phyloP scores from a whole-genome alignment of 2,888 invertebrate species.

The Troglohyphantes excavatus region DNA sequence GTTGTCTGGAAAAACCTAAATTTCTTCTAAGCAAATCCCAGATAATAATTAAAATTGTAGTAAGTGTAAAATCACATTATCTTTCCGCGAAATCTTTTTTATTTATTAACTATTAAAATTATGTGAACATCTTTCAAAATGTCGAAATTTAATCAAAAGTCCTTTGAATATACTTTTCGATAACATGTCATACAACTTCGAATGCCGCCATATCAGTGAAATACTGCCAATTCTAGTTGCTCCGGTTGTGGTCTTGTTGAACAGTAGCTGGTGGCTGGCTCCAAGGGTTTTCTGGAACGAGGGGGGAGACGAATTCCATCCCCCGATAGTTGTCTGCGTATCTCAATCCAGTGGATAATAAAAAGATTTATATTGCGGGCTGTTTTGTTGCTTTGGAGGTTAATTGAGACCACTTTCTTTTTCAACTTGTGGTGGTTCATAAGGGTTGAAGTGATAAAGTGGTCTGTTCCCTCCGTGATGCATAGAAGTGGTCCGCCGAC shows the following conservation, averaged over 20 bases:
- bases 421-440: neutral
- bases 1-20: no score
- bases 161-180: no score
- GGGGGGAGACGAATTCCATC: neutral
- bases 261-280: neutral
- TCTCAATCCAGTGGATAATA: neutral
- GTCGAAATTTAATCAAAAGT: no score
- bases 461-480: neutral
- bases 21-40: no score
- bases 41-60: no score
- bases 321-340: neutral
- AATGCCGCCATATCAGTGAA: no score
- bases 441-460: neutral
- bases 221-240: neutral
- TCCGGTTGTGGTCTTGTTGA: neutral
- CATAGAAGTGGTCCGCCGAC: no score
- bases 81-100: no score
- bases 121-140: no score
- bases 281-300: neutral
- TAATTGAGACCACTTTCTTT: constrained; percentile 18
- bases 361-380: neutral
- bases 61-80: no score
- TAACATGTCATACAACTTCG: no score
- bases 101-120: no score
- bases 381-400: neutral